Evolutionary conservation across 2,888 invertebrate genomes (phyloP).

Genomic region (Phragmatobia fuliginosa): DNA sequence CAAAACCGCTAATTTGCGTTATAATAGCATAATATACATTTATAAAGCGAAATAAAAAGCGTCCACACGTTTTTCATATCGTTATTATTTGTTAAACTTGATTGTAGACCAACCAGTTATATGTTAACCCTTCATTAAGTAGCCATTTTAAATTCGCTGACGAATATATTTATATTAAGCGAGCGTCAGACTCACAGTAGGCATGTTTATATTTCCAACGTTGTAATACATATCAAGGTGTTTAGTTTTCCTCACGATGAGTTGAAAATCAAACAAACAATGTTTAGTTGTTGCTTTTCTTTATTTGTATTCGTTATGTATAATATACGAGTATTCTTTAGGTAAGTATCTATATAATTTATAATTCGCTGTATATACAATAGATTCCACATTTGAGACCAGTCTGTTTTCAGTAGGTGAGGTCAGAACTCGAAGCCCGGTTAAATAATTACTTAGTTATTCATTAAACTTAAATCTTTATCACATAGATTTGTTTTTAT

Average conservation of each 20-base stretch:
- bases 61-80: neutral
- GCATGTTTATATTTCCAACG: slow-evolving; percentile 37
- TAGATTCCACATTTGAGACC: neutral
- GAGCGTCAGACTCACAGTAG: slow-evolving; percentile 35
- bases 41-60: neutral
- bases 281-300: slow-evolving; percentile 27
- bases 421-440: neutral
- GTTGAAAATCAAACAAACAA: slow-evolving; percentile 39
- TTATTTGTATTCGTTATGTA: slow-evolving; percentile 18
- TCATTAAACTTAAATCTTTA: neutral
- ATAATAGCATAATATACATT: neutral
- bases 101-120: slow-evolving; percentile 13
- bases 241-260: slow-evolving; percentile 31
- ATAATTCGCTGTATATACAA: neutral
- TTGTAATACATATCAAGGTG: slow-evolving; percentile 41
- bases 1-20: neutral
- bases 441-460: neutral
- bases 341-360: neutral
- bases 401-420: neutral
- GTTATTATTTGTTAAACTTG: neutral
- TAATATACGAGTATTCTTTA: neutral
- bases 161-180: slow-evolving; percentile 27
- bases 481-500: neutral
- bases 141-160: slow-evolving; percentile 27
- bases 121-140: slow-evolving; percentile 13